Evolutionary conservation across 23 tunicate genomes (phyloP).

Genomic region (Clavelina lepadiformis): DNA sequence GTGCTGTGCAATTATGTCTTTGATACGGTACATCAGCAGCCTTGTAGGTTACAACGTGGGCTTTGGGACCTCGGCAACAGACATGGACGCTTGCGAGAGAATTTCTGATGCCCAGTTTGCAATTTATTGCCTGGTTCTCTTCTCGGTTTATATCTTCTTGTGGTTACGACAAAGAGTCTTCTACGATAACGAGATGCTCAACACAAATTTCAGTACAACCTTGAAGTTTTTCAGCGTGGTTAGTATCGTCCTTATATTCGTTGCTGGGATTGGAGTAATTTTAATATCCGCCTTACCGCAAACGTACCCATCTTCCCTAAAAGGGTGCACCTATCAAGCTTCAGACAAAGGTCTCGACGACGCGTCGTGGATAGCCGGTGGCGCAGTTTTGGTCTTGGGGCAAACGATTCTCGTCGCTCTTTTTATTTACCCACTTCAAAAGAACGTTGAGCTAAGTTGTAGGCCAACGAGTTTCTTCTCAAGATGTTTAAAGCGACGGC

Average conservation of each 20-base stretch:
- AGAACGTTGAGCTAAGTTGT: neutral
- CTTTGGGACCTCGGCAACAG: neutral
- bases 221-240: constrained; percentile 7
- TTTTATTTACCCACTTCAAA: constrained; percentile 16
- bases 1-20: constrained; percentile 12
- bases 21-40: constrained; percentile 13
- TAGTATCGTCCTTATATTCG: constrained; percentile 10
- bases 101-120: neutral
- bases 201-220: neutral
- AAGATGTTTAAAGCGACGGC: too few species aligned
- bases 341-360: neutral
- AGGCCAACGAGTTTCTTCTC: neutral
- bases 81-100: neutral
- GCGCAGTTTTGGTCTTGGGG: neutral
- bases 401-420: constrained; percentile 17
- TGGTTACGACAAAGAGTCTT: constrained; percentile 39
- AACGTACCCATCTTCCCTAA: neutral
- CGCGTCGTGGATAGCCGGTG: neutral
- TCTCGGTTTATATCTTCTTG: constrained; percentile 19
- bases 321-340: constrained; percentile 12
- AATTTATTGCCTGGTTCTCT: neutral
- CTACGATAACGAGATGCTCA: constrained; percentile 30
- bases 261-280: neutral
- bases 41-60: constrained; percentile 6
- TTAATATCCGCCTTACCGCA: neutral